Percentiles rank a stretch among this genome's conserved stretches.
Evolutionary conservation across 2,113 vertebrate species (phyloP).

Genomic region (Pseudopodoces humilis): DNA sequence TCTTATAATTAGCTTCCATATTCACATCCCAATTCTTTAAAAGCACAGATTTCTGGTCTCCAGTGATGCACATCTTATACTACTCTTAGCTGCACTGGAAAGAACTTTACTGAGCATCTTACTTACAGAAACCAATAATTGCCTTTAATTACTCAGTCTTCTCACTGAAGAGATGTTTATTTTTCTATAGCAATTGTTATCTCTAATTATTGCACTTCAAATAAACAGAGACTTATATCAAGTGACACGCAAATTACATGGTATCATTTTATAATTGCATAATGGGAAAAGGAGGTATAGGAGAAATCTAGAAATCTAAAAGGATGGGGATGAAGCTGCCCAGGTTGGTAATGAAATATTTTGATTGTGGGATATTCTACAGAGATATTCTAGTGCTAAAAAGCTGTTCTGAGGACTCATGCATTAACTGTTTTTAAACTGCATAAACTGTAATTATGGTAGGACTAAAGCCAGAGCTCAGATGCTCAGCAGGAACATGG

Average conservation of each 20-base stretch:
- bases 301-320: constrained; percentile 10
- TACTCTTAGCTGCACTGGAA: not conserved
- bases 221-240: constrained; percentile 8
- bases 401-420: not conserved
- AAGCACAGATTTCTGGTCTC: not conserved
- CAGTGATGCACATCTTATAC: not conserved
- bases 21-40: not conserved
- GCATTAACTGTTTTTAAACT: not conserved
- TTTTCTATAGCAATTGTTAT: constrained; percentile 63
- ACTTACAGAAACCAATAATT: constrained; percentile 13
- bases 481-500: not conserved
- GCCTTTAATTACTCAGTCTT: constrained; percentile 37
- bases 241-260: constrained; percentile 5
- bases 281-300: not conserved
- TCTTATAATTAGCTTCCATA: not conserved
- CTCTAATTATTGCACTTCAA: constrained; percentile 68
- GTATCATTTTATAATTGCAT: constrained; percentile 45
- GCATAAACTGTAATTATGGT: constrained; percentile 45
- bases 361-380: not conserved
- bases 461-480: constrained; percentile 21
- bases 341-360: constrained; percentile 17
- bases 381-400: not conserved
- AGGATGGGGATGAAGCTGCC: not conserved
- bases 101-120: not conserved
- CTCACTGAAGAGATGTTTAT: constrained; percentile 43